Evolutionary conservation across 1,140 invertebrate genomes (phyloP).

Genomic region (Trissolcus basalis): DNA sequence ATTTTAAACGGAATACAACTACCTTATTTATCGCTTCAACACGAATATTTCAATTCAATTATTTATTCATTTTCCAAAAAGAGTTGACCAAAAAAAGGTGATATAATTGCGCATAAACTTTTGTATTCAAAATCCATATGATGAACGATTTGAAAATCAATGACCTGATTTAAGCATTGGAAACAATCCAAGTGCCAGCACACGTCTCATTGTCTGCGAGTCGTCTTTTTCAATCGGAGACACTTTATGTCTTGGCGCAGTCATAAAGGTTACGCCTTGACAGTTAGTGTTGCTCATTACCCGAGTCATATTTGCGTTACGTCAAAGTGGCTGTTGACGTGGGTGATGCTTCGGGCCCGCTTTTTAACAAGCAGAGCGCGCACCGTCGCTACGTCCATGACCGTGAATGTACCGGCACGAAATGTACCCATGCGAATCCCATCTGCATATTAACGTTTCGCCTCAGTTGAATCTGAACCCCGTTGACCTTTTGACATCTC

Average conservation of each 20-base stretch:
- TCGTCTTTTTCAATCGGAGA: neutral
- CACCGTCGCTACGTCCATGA: conserved; percentile 44
- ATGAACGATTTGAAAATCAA: too few relatives aligned
- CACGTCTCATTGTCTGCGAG: neutral
- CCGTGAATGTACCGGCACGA: conserved; percentile 57
- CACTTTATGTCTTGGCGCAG: conserved; percentile 12
- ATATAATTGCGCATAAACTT: too few relatives aligned
- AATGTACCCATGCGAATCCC: conserved; percentile 35
- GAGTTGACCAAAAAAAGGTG: too few relatives aligned
- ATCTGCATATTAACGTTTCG: conserved; percentile 50
- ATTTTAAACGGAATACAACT: too few relatives aligned
- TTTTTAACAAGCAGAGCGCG: conserved; percentile 35
- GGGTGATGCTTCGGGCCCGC: conserved; percentile 1
- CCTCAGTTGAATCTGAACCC: conserved; percentile 39
- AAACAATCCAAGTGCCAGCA: neutral
- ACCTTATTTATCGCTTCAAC: too few relatives aligned
- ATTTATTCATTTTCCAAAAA: neutral
- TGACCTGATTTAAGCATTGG: neutral
- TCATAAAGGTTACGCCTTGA: conserved; percentile 30
- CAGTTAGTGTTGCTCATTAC: conserved; percentile 25
- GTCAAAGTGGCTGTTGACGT: conserved; percentile 35
- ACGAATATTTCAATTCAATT: too few relatives aligned
- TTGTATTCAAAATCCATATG: too few relatives aligned
- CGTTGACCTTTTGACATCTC: conserved; percentile 40
- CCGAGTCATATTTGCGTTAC: conserved; percentile 14